phyloP scores from a whole-genome alignment of 92 coral and sea anemone species.

The Paramuricea clavata region DNA sequence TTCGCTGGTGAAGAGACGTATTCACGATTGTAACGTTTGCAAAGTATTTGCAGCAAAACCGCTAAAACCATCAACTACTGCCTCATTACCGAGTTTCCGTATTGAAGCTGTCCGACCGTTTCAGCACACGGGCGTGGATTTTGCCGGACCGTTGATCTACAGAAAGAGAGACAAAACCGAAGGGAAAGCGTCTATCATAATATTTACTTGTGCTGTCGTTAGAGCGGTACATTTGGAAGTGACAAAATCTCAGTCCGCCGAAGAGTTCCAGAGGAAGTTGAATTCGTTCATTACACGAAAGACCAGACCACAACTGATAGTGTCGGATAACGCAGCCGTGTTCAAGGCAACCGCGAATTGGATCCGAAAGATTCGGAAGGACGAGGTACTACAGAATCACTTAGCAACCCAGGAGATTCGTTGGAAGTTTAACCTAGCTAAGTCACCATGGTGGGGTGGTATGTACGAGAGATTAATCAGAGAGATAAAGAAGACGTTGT shows the following conservation, averaged over 20 bases:
- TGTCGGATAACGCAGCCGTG: conserved; percentile 33
- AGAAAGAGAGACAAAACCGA: conserved; percentile 59
- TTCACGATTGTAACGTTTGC: conserved; percentile 58
- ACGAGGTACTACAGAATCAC: conserved; percentile 52
- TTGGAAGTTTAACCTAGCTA: conserved; percentile 71
- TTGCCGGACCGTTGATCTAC: conserved; percentile 70
- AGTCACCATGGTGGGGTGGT: conserved; percentile 80
- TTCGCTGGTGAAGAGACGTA: conserved; percentile 51
- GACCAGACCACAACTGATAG: conserved; percentile 24
- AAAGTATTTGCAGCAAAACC: conserved; percentile 61
- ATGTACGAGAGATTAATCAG: conserved; percentile 60
- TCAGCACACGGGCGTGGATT: conserved; percentile 63
- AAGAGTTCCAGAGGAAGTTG: conserved; percentile 28
- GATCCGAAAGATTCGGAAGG: conserved; percentile 61
- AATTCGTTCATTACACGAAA: conserved; percentile 32
- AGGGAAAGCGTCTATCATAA: conserved; percentile 56
- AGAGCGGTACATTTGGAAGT: conserved; percentile 60
- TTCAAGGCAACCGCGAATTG: conserved; percentile 50
- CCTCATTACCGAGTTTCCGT: conserved; percentile 59
- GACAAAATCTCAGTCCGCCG: conserved; percentile 56
- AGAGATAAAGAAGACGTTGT: conserved; percentile 61
- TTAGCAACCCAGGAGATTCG: conserved; percentile 55
- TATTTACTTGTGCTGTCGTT: conserved; percentile 56
- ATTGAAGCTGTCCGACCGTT: conserved; percentile 60
- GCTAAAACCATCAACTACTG: conserved; percentile 39